Evolutionary conservation across 2,888 invertebrate genomes (phyloP).

Genomic region (Heterodera filipjevi): DNA sequence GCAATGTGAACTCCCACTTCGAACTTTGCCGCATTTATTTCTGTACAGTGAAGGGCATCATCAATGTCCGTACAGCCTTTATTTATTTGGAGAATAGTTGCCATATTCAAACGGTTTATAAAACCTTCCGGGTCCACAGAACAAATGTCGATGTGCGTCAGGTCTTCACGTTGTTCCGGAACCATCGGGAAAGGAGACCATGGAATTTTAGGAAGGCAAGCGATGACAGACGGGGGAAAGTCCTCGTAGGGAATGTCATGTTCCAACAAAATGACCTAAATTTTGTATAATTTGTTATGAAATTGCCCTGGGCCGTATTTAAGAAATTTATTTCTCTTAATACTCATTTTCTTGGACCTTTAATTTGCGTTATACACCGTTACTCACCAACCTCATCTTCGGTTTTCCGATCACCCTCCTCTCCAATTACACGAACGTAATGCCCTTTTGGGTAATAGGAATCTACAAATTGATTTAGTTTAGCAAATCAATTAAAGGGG

Average conservation of each 20-base stretch:
- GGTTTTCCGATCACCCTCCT: conserved; percentile 87
- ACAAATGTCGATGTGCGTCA: conserved; percentile 83
- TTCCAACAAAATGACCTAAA: conserved; percentile 81
- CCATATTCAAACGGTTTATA: not conserved
- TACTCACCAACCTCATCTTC: conserved; percentile 80
- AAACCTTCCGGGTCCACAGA: conserved; percentile 54
- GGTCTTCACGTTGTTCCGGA: conserved; percentile 74
- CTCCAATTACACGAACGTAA: conserved; percentile 88
- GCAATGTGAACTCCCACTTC: conserved; percentile 97
- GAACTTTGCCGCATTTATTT: conserved; percentile 75
- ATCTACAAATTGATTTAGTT: conserved; percentile 38
- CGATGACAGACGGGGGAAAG: conserved; percentile 90
- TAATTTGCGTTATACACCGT: too few relatives aligned
- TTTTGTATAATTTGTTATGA: too few relatives aligned
- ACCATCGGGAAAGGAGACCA: conserved; percentile 53
- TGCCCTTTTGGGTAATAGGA: conserved; percentile 72
- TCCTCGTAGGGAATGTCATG: conserved; percentile 94
- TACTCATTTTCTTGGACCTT: too few relatives aligned
- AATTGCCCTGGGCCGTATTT: too few relatives aligned
- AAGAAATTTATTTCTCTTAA: too few relatives aligned
- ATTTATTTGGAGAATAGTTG: not conserved
- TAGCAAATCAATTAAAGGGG: not conserved
- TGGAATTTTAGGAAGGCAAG: conserved; percentile 78
- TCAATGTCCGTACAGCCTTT: conserved; percentile 97
- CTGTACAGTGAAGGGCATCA: conserved; percentile 89